These are phyloP conservation scores for Sebastiscus albofasciatus DNA, from an alignment of 2,797 vertebrate genomes.

Conservation along the genomic window DNA sequence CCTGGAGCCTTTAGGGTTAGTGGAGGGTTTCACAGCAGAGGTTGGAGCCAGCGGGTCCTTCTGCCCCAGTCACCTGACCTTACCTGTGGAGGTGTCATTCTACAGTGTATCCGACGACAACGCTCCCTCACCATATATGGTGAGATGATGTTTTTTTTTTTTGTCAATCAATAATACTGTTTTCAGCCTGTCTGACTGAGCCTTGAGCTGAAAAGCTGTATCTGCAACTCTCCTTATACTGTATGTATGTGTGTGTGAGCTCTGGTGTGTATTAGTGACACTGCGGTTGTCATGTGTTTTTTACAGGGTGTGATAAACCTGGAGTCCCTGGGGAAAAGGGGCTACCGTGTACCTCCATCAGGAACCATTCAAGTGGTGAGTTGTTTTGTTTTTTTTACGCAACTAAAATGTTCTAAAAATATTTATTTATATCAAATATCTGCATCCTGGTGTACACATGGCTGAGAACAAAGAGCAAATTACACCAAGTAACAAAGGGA, in stretches of 20 bases:
- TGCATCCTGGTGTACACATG: neutral
- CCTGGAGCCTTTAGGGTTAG: conserved; percentile 91
- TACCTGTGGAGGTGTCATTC: conserved; percentile 97
- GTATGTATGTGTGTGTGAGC: neutral
- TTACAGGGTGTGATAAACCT: conserved; percentile 96
- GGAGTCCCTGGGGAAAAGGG: conserved; percentile 98
- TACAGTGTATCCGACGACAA: conserved; percentile 99
- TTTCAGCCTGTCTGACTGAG: neutral
- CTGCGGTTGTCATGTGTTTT: conserved; percentile 29
- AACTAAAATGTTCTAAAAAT: neutral
- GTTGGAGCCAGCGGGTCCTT: conserved; percentile 97
- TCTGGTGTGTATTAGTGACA: neutral
- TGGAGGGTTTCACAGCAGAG: conserved; percentile 96
- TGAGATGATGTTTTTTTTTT: conserved; percentile 60
- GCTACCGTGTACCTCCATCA: conserved; percentile 99
- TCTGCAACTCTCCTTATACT: neutral
- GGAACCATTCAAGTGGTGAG: conserved; percentile 99
- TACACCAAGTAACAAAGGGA: neutral
- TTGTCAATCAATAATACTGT: neutral
- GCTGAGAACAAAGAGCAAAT: conserved; percentile 60
- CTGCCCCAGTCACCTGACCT: conserved; percentile 96
- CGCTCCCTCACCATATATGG: conserved; percentile 99
- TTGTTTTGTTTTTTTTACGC: neutral
- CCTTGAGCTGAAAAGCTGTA: neutral
- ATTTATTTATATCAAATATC: neutral